A percentile compares a stretch with the other conserved stretches of the same genome.
phyloP scores from a whole-genome alignment of 2,113 vertebrate genomes.

The Capra hircus region DNA sequence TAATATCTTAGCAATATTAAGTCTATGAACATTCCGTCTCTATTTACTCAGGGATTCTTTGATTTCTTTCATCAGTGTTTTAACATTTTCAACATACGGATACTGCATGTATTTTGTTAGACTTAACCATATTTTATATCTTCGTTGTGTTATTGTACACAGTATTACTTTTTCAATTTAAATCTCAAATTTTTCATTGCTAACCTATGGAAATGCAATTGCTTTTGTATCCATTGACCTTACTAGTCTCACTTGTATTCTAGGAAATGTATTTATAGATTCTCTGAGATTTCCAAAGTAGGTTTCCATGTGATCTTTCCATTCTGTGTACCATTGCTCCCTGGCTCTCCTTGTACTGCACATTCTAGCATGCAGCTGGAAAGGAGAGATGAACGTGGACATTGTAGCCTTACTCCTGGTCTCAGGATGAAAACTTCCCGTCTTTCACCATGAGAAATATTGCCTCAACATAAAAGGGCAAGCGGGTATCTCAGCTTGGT shows the following conservation, averaged over 20 bases:
- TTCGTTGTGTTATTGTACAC: fast-evolving
- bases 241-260: neutral
- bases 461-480: neutral
- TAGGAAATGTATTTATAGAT: too few species aligned
- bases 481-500: fast-evolving
- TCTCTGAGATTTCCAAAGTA: neutral
- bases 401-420: fast-evolving
- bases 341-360: fast-evolving
- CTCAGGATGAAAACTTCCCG: neutral
- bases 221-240: neutral
- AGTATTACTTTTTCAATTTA: neutral
- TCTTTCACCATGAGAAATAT: neutral
- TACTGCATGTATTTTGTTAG: neutral
- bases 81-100: neutral
- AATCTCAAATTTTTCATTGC: neutral
- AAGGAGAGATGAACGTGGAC: too few species aligned
- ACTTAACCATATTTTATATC: too few species aligned
- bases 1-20: too few species aligned
- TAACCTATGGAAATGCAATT: neutral
- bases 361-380: too few species aligned
- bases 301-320: neutral
- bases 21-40: neutral
- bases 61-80: neutral
- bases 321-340: neutral
- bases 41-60: neutral